These are phyloP conservation scores for Chrysochloris asiatica DNA, from an alignment of 2,113 vertebrate genomes.

Conservation along the genomic window DNA sequence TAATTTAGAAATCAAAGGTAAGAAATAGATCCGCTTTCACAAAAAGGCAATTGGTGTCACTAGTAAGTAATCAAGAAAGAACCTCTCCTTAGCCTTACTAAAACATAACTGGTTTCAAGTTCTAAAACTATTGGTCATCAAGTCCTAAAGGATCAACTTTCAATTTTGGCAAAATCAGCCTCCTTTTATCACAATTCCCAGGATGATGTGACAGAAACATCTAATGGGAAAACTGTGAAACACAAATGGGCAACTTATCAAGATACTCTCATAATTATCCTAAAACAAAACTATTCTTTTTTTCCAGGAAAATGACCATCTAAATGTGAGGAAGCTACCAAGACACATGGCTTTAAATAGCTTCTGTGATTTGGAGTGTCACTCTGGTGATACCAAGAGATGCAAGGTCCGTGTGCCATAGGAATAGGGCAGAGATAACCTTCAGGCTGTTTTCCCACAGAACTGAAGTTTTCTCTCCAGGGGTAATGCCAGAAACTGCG, in stretches of 20 bases:
- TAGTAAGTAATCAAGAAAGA: neutral
- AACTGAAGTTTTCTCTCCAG: neutral
- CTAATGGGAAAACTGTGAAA: conserved; percentile 15
- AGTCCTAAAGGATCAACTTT: conserved; percentile 11
- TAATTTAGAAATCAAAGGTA: conserved; percentile 15
- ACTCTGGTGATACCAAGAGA: too few species aligned
- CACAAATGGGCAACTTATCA: conserved; percentile 7
- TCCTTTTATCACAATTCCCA: conserved; percentile 6
- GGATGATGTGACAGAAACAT: conserved; percentile 6
- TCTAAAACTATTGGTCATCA: neutral
- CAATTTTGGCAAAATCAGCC: neutral
- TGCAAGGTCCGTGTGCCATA: neutral
- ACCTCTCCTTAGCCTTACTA: neutral
- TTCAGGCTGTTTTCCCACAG: conserved; percentile 34
- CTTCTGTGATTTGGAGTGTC: conserved; percentile 16
- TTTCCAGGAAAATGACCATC: conserved; percentile 13
- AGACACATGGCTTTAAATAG: conserved; percentile 14
- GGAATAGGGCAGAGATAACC: neutral
- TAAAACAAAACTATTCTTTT: conserved; percentile 12
- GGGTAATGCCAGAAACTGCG: neutral
- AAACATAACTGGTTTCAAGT: neutral
- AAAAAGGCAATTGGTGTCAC: conserved; percentile 10
- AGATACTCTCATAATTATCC: neutral
- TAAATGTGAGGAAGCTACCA: conserved; percentile 23
- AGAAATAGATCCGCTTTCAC: conserved; percentile 41